Base-by-base conservation (phyloP, 2,797 vertebrate species). In the Dermochelys coriacea region DNA sequence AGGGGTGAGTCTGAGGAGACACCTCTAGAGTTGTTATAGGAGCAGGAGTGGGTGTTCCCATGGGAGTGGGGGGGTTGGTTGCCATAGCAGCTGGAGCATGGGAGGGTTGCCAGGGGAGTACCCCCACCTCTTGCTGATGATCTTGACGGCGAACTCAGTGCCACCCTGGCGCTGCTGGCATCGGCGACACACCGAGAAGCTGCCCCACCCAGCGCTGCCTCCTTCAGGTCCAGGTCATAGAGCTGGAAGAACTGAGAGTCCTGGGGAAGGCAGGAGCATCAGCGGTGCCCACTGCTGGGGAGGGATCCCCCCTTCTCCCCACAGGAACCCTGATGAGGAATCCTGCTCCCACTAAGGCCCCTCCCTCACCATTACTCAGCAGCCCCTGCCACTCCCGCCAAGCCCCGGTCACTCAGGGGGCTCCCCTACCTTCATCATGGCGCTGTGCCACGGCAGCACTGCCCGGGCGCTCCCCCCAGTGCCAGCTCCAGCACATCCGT, bases 221-320 rank as follows among this genome's bases (percentile, higher is more conserved):
- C 99, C 51, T 98, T 98, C 52, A 99, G 98, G 95, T 98, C 98
- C 95, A 99, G 98, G 96, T 99, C 99, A 11, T 99, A 99, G 97
- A 98, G 98, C 96, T 98, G 99, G 97, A 99, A 99, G 97, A 99
- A 99, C 86, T 99, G 98, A 3, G 99, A 99, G 94, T 99, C 99
- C 99, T 99, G 93, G 55, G 79, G 80, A 12, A 52, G 6, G 5
- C 64, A 80, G 5, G 0, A 5, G 25, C 49, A 25, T 55, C 10
- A 47, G 19, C 12, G 31, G 54, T 15, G n/a, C 16, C 34, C 61
- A 31, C 59, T 34, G 12, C n/a, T n/a, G n/a, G 19, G 10, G 19
- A 71, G n/a, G 64, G 34, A 34, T 18, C 12, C 75, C 12, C 23
- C 75, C 23, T 27, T 27, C 41, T 23, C 45, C 45, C 16, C 8